A percentile compares a stretch with the other conserved stretches of the same genome.
Conservation (phyloP, 2,113 vertebrate genomes). For the Thamnaconus septentrionalis region DNA sequence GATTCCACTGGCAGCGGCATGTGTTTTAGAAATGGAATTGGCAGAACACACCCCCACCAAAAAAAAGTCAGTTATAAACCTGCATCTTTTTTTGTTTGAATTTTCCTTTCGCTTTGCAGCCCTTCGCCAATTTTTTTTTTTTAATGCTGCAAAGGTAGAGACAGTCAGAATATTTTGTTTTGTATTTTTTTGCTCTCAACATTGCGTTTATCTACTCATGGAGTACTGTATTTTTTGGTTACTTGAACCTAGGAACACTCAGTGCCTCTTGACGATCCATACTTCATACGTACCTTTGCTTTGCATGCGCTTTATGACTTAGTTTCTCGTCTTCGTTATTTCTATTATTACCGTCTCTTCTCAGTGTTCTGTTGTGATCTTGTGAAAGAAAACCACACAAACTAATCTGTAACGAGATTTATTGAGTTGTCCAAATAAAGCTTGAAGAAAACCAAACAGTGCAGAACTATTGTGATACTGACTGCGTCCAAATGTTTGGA, state of each 20-base stretch:
- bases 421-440: conserved; percentile 50
- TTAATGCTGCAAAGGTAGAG: no score
- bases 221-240: conserved; percentile 2
- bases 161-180: no score
- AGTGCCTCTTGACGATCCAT: conserved; percentile 47
- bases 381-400: conserved; percentile 23
- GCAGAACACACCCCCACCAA: no score
- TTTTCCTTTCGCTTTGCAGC: conserved; percentile 3
- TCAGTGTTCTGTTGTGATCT: not conserved
- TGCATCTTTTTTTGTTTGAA: no score
- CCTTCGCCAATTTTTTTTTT: no score
- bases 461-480: not conserved
- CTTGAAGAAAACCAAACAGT: conserved; percentile 1
- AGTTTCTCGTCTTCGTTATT: conserved; percentile 3
- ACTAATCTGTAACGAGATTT: conserved; percentile 21
- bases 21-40: no score
- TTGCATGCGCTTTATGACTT: conserved; percentile 2
- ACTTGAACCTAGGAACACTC: conserved; percentile 30
- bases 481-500: not conserved
- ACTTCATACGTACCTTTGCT: conserved; percentile 2
- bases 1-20: no score
- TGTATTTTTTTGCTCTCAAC: not conserved
- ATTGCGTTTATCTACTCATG: not conserved
- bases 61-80: no score
- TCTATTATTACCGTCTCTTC: not conserved